Base-by-base conservation (phyloP, 2,797 vertebrate genomes). In the Alauda arvensis region DNA sequence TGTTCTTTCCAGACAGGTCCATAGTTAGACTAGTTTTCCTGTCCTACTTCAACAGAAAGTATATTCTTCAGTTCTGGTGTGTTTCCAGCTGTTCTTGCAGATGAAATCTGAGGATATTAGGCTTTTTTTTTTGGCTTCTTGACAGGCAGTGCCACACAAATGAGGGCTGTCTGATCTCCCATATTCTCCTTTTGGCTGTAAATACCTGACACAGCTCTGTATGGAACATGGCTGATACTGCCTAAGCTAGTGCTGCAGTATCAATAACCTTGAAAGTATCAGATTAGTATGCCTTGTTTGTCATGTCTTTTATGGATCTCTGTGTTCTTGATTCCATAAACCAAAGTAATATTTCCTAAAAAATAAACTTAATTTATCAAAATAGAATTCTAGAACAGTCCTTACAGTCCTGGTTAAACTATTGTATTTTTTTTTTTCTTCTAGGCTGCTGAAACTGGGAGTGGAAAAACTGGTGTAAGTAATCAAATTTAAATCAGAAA, bases 391-490 rank as follows among this genome's bases (percentile, higher is more conserved):
- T 78, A 21, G 34, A 83, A 8, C 20, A 24, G 2, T 66, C 18
- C 6, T 83, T 84, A 46, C 9, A 18, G 15, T 55, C 15, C 5
- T 62, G 15, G 5, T 61, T 66, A 79, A 90, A 86, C 19, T 72
- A 19, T 49, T 82, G 12, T 7, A 3, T 63, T 86, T 51, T 91
- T 92, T 92, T 49, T 40, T 17, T 42, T 49, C 34, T 26, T 86
- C 19, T 56, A 99, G 99, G 99, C 99, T 93, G 99, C 99, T 92
- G 99, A 99, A 97, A 99, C 99, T 0, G 99, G 99, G 10, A 99
- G 99, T 81, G 99, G 99, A n/a, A 99, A 99, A 97, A 99, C 99
- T 63, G 99, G 99, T 85, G 99, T 99, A 97, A 98, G 99, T 98
- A 92, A 82, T 75, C 31, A 39, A 60, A 61, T 77, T 63, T 67